Evolutionary conservation across 2,113 vertebrate species (phyloP).

Genomic region (Dendrocopos noguchii): DNA sequence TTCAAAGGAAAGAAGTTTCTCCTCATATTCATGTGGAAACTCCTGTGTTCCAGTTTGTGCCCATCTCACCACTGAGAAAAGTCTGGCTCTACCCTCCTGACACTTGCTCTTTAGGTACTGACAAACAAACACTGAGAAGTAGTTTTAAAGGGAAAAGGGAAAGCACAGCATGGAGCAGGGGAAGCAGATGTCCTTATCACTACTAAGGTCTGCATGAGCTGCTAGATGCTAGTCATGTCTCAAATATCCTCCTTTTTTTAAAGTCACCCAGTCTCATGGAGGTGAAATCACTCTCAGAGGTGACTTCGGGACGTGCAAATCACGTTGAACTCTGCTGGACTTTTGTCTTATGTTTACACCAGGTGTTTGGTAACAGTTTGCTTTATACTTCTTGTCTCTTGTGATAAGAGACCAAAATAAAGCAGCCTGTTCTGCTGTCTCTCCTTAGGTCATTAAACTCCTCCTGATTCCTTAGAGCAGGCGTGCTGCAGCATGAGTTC

Average conservation of each 20-base stretch:
- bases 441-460: background rate
- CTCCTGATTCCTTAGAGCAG: background rate
- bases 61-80: background rate
- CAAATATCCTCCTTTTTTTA: background rate
- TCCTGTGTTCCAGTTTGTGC: background rate
- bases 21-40: background rate
- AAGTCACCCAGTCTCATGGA: background rate
- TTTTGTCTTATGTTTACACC: slow-evolving; percentile 8
- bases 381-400: background rate
- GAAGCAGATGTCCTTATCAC: background rate
- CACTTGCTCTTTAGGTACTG: background rate
- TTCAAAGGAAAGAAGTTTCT: background rate
- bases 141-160: background rate
- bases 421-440: background rate
- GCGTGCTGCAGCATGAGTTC: background rate
- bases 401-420: background rate
- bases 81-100: background rate
- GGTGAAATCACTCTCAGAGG: slow-evolving; percentile 12
- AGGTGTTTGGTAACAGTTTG: background rate
- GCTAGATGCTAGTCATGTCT: slow-evolving; percentile 6
- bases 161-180: background rate
- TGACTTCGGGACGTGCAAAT: slow-evolving; percentile 9
- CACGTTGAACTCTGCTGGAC: background rate
- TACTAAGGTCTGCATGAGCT: background rate
- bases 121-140: background rate